A percentile compares a stretch with the other conserved stretches of the same genome.
These are phyloP conservation scores for Pollenia amentaria DNA, from an alignment of 2,888 invertebrate species.

Conservation along the genomic window DNA sequence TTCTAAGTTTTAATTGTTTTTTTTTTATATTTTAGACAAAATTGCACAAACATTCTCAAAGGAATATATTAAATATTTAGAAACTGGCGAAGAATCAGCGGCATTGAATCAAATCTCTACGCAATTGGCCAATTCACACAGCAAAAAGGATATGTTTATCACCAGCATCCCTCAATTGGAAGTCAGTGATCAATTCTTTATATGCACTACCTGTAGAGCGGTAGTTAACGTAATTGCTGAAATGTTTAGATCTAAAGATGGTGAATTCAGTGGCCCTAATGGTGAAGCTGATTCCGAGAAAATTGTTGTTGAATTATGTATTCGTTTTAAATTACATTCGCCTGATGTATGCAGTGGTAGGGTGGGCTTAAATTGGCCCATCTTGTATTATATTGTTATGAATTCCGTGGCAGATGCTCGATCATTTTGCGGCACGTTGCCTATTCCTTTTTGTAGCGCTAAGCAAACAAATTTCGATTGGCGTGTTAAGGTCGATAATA, in stretches of 20 bases:
- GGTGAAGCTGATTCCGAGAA: slow-evolving; percentile 81
- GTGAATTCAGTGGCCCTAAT: slow-evolving; percentile 82
- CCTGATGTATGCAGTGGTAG: slow-evolving; percentile 87
- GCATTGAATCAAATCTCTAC: slow-evolving; percentile 76
- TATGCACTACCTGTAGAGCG: slow-evolving; percentile 81
- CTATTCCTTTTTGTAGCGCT: slow-evolving; percentile 79
- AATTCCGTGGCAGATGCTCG: slow-evolving; percentile 84
- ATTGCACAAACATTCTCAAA: slow-evolving; percentile 79
- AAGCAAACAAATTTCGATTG: slow-evolving; percentile 78
- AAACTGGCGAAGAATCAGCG: slow-evolving; percentile 78
- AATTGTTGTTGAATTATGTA: slow-evolving; percentile 85
- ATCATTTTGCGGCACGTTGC: slow-evolving; percentile 83
- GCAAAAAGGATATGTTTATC: slow-evolving; percentile 77
- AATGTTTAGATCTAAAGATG: slow-evolving; percentile 85
- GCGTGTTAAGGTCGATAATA: slow-evolving; percentile 77
- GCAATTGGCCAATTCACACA: slow-evolving; percentile 77
- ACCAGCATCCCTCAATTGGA: slow-evolving; percentile 77
- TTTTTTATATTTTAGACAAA: slow-evolving; percentile 75
- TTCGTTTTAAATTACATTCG: slow-evolving; percentile 86
- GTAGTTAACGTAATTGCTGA: slow-evolving; percentile 78
- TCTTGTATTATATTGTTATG: slow-evolving; percentile 87
- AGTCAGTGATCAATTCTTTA: slow-evolving; percentile 78
- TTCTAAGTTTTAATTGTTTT: background rate
- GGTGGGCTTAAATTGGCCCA: slow-evolving; percentile 88
- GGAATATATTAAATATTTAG: slow-evolving; percentile 79